Percentiles rank a stretch among this genome's conserved stretches.
phyloP scores from a whole-genome alignment of 2,113 vertebrate genomes.

The Corythoichthys intestinalis region DNA sequence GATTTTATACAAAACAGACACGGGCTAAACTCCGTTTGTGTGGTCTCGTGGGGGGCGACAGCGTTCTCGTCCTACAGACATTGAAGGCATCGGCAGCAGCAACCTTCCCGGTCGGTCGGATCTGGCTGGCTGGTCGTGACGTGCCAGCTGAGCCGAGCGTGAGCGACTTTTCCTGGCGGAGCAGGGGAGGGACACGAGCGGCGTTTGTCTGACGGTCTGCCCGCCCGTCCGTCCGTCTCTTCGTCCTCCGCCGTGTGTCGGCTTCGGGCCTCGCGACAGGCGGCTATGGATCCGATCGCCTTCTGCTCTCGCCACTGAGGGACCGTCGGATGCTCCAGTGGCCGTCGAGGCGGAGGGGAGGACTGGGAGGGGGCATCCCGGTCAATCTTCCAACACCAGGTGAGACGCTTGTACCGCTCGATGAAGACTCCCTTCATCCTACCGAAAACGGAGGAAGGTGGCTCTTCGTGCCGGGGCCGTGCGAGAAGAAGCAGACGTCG shows the following conservation, averaged over 20 bases:
- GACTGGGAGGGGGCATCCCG: constrained; percentile 49
- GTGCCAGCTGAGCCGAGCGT: constrained; percentile 40
- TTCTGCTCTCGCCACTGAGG: constrained; percentile 44
- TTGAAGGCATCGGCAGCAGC: constrained; percentile 39
- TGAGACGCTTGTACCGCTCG: constrained; percentile 28
- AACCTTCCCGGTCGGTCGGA: constrained; percentile 60
- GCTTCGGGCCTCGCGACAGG: constrained; percentile 29
- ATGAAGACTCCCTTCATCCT: neutral
- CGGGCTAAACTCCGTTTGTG: neutral
- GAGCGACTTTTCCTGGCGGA: constrained; percentile 60
- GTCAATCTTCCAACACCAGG: constrained; percentile 53
- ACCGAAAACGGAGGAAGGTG: neutral
- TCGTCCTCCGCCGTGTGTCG: constrained; percentile 22
- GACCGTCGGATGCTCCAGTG: constrained; percentile 61
- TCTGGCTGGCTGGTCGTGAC: constrained; percentile 66
- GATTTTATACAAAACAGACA: neutral
- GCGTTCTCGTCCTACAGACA: constrained; percentile 11
- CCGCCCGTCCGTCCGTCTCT: constrained; percentile 4
- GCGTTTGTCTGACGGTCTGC: constrained; percentile 40
- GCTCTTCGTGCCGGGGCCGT: neutral
- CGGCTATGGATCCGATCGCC: constrained; percentile 57
- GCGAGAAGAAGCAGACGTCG: neutral
- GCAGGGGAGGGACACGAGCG: constrained; percentile 58
- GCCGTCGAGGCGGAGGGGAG: constrained; percentile 43
- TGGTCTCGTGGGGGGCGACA: neutral